phyloP scores from a whole-genome alignment of 2,113 vertebrate genomes.

The Toxostoma redivivum region DNA sequence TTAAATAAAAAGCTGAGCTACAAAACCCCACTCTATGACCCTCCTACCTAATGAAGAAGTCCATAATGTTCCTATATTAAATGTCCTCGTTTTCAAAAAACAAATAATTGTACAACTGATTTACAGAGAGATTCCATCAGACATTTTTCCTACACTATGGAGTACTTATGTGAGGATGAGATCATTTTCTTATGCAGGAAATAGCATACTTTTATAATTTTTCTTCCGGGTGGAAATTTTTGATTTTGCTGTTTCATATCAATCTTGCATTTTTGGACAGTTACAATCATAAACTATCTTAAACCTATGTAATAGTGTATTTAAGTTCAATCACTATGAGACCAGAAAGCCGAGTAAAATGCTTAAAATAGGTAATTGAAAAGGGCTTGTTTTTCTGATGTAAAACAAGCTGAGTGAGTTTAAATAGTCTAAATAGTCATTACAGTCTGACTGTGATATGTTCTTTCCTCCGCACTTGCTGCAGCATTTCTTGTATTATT shows the following conservation, averaged over 20 bases:
- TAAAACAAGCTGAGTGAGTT: conserved; percentile 62
- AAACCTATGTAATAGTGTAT: conserved; percentile 13
- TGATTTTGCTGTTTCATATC: not conserved
- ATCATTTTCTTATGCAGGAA: not conserved
- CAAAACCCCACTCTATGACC: not conserved
- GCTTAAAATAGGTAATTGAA: conserved; percentile 55
- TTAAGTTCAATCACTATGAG: conserved; percentile 40
- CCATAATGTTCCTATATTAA: not conserved
- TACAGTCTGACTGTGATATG: conserved; percentile 65
- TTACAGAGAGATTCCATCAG: not conserved
- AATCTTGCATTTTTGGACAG: conserved; percentile 5
- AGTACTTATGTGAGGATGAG: not conserved
- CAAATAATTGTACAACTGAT: not conserved
- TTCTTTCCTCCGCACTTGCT: conserved; percentile 61
- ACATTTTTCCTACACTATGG: not conserved
- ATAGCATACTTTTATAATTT: not conserved
- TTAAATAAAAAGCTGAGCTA: not conserved
- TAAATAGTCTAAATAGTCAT: conserved; percentile 74
- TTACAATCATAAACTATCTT: not conserved
- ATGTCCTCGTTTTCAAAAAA: not conserved
- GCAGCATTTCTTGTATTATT: conserved; percentile 66
- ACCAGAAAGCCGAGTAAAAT: conserved; percentile 46
- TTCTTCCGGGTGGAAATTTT: not conserved
- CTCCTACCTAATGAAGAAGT: not conserved
- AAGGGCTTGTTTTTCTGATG: conserved; percentile 63